Base-by-base conservation (phyloP, 2,113 vertebrate genomes). In the Neolamprologus caudopunctatus region DNA sequence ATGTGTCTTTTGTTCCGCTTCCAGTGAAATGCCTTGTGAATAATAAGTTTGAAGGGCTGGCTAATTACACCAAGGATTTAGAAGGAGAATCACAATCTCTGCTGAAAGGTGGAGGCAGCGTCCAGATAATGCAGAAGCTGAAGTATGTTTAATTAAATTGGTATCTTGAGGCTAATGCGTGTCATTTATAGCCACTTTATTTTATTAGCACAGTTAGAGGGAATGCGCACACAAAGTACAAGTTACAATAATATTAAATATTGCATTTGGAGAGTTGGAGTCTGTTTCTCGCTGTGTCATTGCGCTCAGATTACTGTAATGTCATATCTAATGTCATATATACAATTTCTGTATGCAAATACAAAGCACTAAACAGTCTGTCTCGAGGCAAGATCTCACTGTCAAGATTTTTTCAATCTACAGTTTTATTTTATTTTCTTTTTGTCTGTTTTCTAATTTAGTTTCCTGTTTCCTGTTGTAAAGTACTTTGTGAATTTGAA, bases 1-100 rank as follows among this genome's bases (percentile, higher is more conserved):
- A 85, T 86, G 50, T 73, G 80, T 21, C 63, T 91, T 90, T 94
- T 83, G 78, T 90, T 84, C 55, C 14, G 47, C 83, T 78, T 81
- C 51, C 61, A 85, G n/a, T 58, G 42, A 80, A 75, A 50, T 79
- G 26, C 21, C 31, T 79, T 63, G 73, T 86, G 88, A 86, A 90
- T 90, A 61, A 11, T 58, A 35, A 12, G 7, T 85, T 84, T 78
- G 1, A 31, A 37, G 57, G 11, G 33, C 21, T 83, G 16, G 33
- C 53, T 85, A 87, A 90, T 92, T 79, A 79, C 83, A 14, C 45
- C 4, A 2, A 53, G 42, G 35, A 82, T 85, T 82, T 53, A 82
- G 31, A 47, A 63, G 26, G 50, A 73, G 40, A 54, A 21, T 53
- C 51, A n/a, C 7, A 21, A 14, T 66, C 21, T 73, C 37, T 51